Percentiles rank a stretch among this genome's conserved stretches.
These are phyloP conservation scores for Sphaerodactylus townsendi DNA, from an alignment of 2,113 vertebrate species.

Conservation along the genomic window DNA sequence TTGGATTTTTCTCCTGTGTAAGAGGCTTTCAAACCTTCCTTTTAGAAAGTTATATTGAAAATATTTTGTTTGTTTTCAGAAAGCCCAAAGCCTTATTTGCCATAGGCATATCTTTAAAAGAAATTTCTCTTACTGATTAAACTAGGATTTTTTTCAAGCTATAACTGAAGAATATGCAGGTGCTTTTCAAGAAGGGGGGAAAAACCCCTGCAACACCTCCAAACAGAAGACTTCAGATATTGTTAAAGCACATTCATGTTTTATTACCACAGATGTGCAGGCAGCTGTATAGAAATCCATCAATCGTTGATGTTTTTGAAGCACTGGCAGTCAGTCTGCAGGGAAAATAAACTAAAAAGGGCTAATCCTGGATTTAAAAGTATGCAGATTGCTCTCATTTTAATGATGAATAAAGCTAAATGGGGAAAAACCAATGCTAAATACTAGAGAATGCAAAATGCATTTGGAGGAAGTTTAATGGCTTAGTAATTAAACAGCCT, in stretches of 20 bases:
- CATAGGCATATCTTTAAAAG: background rate
- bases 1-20: background rate
- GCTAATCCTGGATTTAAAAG: constrained; percentile 51
- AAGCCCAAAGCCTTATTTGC: constrained; percentile 18
- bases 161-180: constrained; percentile 45
- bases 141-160: constrained; percentile 33
- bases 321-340: constrained; percentile 48
- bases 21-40: background rate
- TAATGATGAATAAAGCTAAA: constrained; percentile 52
- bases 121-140: constrained; percentile 38
- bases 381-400: constrained; percentile 49
- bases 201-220: constrained; percentile 5
- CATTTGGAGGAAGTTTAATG: background rate
- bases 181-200: constrained; percentile 43
- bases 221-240: constrained; percentile 39
- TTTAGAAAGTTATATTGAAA: constrained; percentile 38
- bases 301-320: constrained; percentile 43
- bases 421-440: constrained; percentile 4
- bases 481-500: background rate
- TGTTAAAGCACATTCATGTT: constrained; percentile 23
- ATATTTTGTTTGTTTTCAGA: constrained; percentile 31
- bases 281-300: constrained; percentile 54
- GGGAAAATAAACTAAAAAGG: constrained; percentile 54
- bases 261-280: constrained; percentile 41
- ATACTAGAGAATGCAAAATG: constrained; percentile 2